Evolutionary conservation across 2,888 invertebrate species (phyloP), one percentile per base, ranked within the genome.

Genomic region (Heliconius sara): DNA sequence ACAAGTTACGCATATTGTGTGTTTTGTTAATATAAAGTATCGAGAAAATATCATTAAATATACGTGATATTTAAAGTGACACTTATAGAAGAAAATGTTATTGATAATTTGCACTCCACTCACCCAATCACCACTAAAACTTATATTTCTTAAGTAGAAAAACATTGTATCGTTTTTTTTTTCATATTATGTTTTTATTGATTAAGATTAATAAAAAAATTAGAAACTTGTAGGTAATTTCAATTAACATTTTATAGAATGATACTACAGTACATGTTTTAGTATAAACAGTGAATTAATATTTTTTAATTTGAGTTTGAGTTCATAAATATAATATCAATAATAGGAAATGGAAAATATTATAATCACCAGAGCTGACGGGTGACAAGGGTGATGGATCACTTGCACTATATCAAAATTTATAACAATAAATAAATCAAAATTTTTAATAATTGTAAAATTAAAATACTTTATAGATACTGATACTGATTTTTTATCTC

Each of bases 381-480:
- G 70, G 2, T 7, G 25, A 70, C 47, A 70, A 70, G 68, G 7
- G 19, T 47, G 70, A 70, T 47, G 43, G 70, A 70, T 70, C 27
- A 70, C 25, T 43, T n/a, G 25, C 13, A 25, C 43, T 70, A 43
- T 70, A 3, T 39, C 25, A 43, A 43, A 25, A 43, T 70, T 70
- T 70, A 25, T 47, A 47, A 70, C 12, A 16, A 43, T 52, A 52
- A 52, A 22, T 19, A 52, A 52, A 2, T 52, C 22, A 3, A 19
- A 1, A 2, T 22, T 19, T 52, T 47, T 19, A 13, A 13, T 52
- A 0, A 2, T 2, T 52, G 47, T 6, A 19, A 6, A 19, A 52
- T 52, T 19, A 19, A 19, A 19, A 52, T 52, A 16, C 16, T 52
- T 52, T 52, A 52, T 52, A 47, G 47, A 47, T 47, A 47, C 5